These are phyloP conservation scores for Archaeoteleia sp. DNA, from an alignment of 2,888 invertebrate genomes.

Conservation along the genomic window DNA sequence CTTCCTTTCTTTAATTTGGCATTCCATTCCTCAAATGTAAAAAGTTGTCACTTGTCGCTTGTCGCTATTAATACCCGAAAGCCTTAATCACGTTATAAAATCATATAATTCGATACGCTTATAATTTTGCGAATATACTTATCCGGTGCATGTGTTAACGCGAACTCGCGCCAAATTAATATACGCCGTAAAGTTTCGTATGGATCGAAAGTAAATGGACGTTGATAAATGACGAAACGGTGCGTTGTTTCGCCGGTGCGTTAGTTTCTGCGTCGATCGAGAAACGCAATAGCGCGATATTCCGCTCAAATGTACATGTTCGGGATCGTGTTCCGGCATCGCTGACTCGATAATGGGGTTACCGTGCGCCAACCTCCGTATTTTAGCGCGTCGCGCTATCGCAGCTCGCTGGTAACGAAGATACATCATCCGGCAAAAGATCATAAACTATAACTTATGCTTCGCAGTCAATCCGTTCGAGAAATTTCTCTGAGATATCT, in stretches of 20 bases:
- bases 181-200: slow-evolving; percentile 9
- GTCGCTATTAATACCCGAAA: no score
- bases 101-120: no score
- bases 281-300: slow-evolving; percentile 36
- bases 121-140: no score
- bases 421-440: slow-evolving; percentile 68
- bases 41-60: no score
- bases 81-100: no score
- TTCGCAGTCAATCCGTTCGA: slow-evolving; percentile 59
- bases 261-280: slow-evolving; percentile 67
- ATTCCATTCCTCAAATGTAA: no score
- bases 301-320: slow-evolving; percentile 60
- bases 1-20: no score
- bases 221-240: slow-evolving; percentile 61
- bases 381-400: slow-evolving; percentile 60
- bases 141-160: not conserved
- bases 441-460: slow-evolving; percentile 72
- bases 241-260: slow-evolving; percentile 57
- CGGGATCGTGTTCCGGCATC: slow-evolving; percentile 72
- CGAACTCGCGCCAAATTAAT: not conserved
- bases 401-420: slow-evolving; percentile 65
- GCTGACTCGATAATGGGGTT: slow-evolving; percentile 70
- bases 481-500: slow-evolving; percentile 38
- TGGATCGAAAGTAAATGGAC: slow-evolving; percentile 17
- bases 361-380: slow-evolving; percentile 37